Conservation (phyloP, 2,888 invertebrate genomes). For the Volucella bombylans region DNA sequence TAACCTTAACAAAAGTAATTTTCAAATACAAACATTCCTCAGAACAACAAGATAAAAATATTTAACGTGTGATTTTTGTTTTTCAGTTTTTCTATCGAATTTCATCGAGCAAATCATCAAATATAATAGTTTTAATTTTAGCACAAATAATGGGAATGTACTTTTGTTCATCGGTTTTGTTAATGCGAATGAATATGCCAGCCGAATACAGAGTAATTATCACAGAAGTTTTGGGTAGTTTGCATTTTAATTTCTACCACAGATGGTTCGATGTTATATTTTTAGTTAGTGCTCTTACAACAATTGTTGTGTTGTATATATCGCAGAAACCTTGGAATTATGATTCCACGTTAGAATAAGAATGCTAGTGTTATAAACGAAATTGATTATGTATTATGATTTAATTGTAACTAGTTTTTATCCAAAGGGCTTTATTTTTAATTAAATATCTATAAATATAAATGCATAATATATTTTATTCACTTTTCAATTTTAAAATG, state of each 20-base stretch:
- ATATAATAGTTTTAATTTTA: slow-evolving; percentile 96
- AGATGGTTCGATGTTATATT: slow-evolving; percentile 99
- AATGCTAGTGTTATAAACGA: slow-evolving; percentile 42
- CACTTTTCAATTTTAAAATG: background rate
- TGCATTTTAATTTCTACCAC: slow-evolving; percentile 99
- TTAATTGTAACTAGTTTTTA: slow-evolving; percentile 52
- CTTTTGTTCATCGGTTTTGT: slow-evolving; percentile 97
- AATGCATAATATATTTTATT: slow-evolving; percentile 16
- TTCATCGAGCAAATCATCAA: slow-evolving; percentile 98
- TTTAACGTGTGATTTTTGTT: slow-evolving; percentile 49
- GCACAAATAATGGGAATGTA: slow-evolving; percentile 99
- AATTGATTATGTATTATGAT: slow-evolving; percentile 25
- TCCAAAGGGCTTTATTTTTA: slow-evolving; percentile 59
- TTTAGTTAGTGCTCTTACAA: slow-evolving; percentile 96
- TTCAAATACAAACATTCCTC: background rate
- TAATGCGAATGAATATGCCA: slow-evolving; percentile 99
- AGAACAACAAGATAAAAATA: too few species aligned
- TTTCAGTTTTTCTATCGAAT: slow-evolving; percentile 99
- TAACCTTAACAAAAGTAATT: slow-evolving; percentile 96
- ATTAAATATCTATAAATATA: slow-evolving; percentile 36
- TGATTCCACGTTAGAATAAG: slow-evolving; percentile 79
- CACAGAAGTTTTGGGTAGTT: slow-evolving; percentile 93
- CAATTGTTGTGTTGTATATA: slow-evolving; percentile 96
- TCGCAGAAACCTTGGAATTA: slow-evolving; percentile 94
- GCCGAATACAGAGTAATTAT: slow-evolving; percentile 96